Evolutionary conservation across 2,113 vertebrate genomes (phyloP), one percentile per base, ranked within the genome.

Genomic region (Triplophysa dalaica): DNA sequence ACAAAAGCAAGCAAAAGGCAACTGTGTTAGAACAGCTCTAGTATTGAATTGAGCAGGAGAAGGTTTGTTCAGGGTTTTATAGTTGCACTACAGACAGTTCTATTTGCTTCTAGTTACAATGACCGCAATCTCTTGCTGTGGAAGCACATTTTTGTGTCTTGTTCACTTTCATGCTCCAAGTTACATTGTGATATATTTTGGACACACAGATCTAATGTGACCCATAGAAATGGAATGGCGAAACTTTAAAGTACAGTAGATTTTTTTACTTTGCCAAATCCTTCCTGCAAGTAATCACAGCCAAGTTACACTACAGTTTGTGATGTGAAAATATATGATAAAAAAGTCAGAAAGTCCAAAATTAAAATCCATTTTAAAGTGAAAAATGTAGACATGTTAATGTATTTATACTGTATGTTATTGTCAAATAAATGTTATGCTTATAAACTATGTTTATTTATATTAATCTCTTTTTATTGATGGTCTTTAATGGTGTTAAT

Each of bases 41-140:
- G 67, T 3, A 21, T 41, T 72, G 12, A 29, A 82, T 87, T 61
- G 72, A 82, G 63, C 11, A 45, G 38, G 68, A 33, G 65, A 81
- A 41, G 29, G 70, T 65, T 80, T 62, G 58, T 61, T 45, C 43
- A 8, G 3, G 8, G 83, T 45, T 86, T 81, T 86, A 80, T 77
- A 83, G 86, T 81, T 88, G 83, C 79, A 86, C 5, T 83, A 64
- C 67, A 80, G 89, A 92, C 91, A 91, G 90, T 81, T 91, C 87
- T 83, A 91, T 93, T 93, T 93, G 91, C 45, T 60, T 45, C 22
- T 54, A n/a, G 68, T 78, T 73, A 86, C 83, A 84, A 80, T 56
- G 88, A 90, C 81, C 86, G 84, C 43, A 81, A 81, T 89, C 83
- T 61, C 75, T 88, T 79, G 86, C 83, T 91, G 87, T 89, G 84